Evolutionary conservation across 2,888 invertebrate species (phyloP).

Genomic region (Eupithecia abbreviata): DNA sequence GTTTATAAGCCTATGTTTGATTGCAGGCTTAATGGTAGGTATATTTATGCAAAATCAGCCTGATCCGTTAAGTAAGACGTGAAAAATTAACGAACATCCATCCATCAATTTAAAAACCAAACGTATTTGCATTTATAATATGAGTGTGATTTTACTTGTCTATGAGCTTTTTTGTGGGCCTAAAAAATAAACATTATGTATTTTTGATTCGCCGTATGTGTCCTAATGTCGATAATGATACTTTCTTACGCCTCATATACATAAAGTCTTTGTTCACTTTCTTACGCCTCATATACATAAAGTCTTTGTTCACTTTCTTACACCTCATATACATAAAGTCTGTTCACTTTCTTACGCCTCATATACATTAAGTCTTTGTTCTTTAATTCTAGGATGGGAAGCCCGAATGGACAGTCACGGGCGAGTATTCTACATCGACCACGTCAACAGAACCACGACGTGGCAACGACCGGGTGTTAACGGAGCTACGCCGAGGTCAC

Average conservation of each 20-base stretch:
- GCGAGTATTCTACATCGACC: slow-evolving; percentile 98
- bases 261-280: not conserved
- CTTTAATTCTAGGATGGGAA: slow-evolving; percentile 91
- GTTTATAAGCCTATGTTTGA: no score
- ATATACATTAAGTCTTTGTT: not conserved
- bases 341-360: not conserved
- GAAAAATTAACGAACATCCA: no score
- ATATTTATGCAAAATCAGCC: no score
- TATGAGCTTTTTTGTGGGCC: not conserved
- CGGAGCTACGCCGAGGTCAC: slow-evolving; percentile 73
- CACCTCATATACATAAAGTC: not conserved
- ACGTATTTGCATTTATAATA: no score
- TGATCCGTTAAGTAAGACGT: no score
- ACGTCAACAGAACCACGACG: slow-evolving; percentile 97
- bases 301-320: not conserved
- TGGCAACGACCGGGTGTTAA: slow-evolving; percentile 93
- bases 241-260: not conserved
- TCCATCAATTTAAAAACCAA: no score
- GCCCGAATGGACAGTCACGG: slow-evolving; percentile 98
- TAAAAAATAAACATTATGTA: not conserved
- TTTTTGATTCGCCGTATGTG: not conserved
- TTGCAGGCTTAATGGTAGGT: no score
- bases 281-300: not conserved
- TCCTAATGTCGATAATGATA: not conserved
- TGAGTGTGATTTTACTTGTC: no score